Percentiles rank a stretch among this genome's conserved stretches.
Conservation (phyloP, 1,140 invertebrate genomes). For the Zaprionus ornatus region DNA sequence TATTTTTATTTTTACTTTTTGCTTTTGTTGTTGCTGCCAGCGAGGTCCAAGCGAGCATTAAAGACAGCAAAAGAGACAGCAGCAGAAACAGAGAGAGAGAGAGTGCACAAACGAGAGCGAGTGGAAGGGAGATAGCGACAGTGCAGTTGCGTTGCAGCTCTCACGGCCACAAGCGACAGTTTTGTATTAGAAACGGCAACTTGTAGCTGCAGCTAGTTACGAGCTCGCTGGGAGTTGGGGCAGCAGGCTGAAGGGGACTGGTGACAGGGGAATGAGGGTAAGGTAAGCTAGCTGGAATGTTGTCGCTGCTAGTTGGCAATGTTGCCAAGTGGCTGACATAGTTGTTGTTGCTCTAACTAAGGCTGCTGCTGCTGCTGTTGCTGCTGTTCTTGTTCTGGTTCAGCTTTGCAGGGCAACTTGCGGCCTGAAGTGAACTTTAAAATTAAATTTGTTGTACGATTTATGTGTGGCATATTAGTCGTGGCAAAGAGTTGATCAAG, state of each 20-base stretch:
- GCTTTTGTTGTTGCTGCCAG: constrained; percentile 32
- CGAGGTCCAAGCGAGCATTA: constrained; percentile 15
- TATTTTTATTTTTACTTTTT: constrained; percentile 41
- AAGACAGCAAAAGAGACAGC: not conserved
- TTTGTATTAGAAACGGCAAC: constrained; percentile 81
- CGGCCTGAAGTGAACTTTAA: constrained; percentile 68
- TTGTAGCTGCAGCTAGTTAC: constrained; percentile 78
- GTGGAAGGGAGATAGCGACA: constrained; percentile 25
- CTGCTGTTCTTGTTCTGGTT: constrained; percentile 25
- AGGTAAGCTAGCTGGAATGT: constrained; percentile 69
- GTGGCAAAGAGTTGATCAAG: constrained; percentile 30
- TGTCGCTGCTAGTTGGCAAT: constrained; percentile 77
- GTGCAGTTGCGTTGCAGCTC: constrained; percentile 54
- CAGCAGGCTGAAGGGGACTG: not conserved
- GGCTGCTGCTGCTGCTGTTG: constrained; percentile 29
- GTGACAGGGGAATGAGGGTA: not conserved
- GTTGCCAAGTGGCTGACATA: constrained; percentile 79
- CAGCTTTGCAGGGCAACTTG: constrained; percentile 49
- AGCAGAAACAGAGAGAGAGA: constrained; percentile 3
- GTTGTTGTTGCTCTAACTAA: constrained; percentile 57
- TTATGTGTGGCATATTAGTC: constrained; percentile 69
- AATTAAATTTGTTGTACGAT: constrained; percentile 72
- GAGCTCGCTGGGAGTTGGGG: constrained; percentile 9
- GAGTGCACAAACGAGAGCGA: constrained; percentile 3
- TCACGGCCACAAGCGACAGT: constrained; percentile 78